Percentiles rank a stretch among this genome's conserved stretches.
phyloP scores from a whole-genome alignment of 2,113 vertebrate genomes.

The Callipepla squamata region DNA sequence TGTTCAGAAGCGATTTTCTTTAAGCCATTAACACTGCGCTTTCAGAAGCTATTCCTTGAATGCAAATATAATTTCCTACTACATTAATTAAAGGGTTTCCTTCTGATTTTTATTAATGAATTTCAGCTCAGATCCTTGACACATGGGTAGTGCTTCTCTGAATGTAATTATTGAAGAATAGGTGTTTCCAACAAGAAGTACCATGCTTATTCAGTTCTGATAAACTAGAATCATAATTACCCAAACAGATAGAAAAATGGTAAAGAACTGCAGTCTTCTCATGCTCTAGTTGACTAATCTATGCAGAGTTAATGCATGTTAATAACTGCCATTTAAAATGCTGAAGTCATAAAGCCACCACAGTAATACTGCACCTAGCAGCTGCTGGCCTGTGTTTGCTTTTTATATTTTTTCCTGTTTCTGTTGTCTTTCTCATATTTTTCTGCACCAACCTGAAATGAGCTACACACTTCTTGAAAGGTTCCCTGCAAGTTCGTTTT shows the following conservation, averaged over 20 bases:
- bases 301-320: background rate
- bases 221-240: constrained; percentile 28
- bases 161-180: constrained; percentile 50
- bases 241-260: background rate
- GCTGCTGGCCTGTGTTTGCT: background rate
- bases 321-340: constrained; percentile 11
- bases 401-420: background rate
- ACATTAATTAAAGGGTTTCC: constrained; percentile 52
- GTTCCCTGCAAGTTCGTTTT: background rate
- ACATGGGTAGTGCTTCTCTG: constrained; percentile 17
- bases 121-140: constrained; percentile 33
- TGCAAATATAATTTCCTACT: constrained; percentile 45
- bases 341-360: background rate
- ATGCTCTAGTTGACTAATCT: background rate
- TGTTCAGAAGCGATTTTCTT: constrained; percentile 45
- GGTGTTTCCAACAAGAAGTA: constrained; percentile 19
- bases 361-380: background rate
- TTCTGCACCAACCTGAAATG: background rate
- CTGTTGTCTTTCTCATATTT: background rate
- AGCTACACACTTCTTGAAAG: background rate
- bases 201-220: background rate
- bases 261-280: background rate
- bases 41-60: constrained; percentile 40
- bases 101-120: constrained; percentile 54
- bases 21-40: background rate